phyloP scores from a whole-genome alignment of 2,888 invertebrate species.

The Cephonodes hylas region DNA sequence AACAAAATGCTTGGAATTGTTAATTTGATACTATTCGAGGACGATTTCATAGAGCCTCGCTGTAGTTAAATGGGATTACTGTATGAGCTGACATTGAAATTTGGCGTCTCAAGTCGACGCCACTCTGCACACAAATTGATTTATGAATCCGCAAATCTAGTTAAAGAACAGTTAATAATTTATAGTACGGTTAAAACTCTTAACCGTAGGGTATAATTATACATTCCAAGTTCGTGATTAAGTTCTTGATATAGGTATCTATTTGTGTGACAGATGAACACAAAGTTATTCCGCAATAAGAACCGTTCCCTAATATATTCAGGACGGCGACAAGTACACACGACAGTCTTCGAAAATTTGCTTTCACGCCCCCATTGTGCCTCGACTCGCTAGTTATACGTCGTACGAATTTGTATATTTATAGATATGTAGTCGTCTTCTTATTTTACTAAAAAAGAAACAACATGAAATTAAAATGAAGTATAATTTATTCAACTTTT shows the following conservation, averaged over 20 bases:
- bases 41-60: too few relatives aligned
- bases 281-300: conserved; percentile 3
- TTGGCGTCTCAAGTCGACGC: too few relatives aligned
- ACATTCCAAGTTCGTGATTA: neutral
- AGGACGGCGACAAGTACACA: neutral
- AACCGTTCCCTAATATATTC: conserved; percentile 2
- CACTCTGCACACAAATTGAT: too few relatives aligned
- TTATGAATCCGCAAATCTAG: too few relatives aligned
- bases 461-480: neutral
- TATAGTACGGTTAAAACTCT: too few relatives aligned
- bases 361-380: neutral
- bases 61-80: too few relatives aligned
- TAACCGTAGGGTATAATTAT: neutral
- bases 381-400: neutral
- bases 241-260: neutral
- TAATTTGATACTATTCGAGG: too few relatives aligned
- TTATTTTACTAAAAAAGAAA: neutral
- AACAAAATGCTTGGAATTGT: too few relatives aligned
- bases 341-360: neutral
- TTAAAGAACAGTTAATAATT: too few relatives aligned
- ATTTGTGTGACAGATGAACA: neutral
- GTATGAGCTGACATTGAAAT: too few relatives aligned
- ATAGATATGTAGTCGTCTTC: neutral
- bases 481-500: neutral
- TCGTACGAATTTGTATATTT: too few relatives aligned